phyloP scores from a whole-genome alignment of 1,140 invertebrate genomes.

The Hylaeus anthracinus region DNA sequence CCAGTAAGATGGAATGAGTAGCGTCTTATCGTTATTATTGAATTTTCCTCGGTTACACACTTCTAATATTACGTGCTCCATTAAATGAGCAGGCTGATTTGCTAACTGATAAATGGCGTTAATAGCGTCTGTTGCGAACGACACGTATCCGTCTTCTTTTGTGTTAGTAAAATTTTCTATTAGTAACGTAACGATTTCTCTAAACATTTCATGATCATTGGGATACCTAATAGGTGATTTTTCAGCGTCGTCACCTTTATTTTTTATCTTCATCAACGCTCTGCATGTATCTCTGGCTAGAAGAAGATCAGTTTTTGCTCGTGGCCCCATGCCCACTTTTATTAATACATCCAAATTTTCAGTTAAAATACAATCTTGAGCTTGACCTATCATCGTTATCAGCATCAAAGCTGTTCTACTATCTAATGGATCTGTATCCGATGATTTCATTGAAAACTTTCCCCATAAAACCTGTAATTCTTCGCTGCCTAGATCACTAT shows the following conservation, averaged over 20 bases:
- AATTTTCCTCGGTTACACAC: constrained; percentile 49
- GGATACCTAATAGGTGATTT: constrained; percentile 73
- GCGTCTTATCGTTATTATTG: constrained; percentile 22
- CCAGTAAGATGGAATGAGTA: constrained; percentile 63
- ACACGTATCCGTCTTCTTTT: constrained; percentile 81
- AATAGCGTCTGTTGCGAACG: constrained; percentile 83
- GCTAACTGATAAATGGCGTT: constrained; percentile 83
- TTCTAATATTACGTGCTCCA: constrained; percentile 67
- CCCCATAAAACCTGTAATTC: constrained; percentile 87
- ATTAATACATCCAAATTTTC: constrained; percentile 84
- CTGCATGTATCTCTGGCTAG: constrained; percentile 83
- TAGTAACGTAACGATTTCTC: constrained; percentile 77
- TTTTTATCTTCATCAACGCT: constrained; percentile 81
- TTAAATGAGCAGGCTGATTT: constrained; percentile 73
- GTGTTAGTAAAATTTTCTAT: constrained; percentile 77
- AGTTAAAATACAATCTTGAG: constrained; percentile 81
- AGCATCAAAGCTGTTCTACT: constrained; percentile 87
- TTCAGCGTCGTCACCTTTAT: constrained; percentile 61
- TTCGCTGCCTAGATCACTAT: constrained; percentile 82
- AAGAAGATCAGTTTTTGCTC: constrained; percentile 80
- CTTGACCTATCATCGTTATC: constrained; percentile 86
- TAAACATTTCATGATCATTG: constrained; percentile 83
- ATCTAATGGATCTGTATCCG: constrained; percentile 85
- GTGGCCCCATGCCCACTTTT: constrained; percentile 81
- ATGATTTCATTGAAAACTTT: constrained; percentile 89